Evolutionary conservation across 2,113 vertebrate species (phyloP).

Genomic region (Aptenodytes patagonicus): DNA sequence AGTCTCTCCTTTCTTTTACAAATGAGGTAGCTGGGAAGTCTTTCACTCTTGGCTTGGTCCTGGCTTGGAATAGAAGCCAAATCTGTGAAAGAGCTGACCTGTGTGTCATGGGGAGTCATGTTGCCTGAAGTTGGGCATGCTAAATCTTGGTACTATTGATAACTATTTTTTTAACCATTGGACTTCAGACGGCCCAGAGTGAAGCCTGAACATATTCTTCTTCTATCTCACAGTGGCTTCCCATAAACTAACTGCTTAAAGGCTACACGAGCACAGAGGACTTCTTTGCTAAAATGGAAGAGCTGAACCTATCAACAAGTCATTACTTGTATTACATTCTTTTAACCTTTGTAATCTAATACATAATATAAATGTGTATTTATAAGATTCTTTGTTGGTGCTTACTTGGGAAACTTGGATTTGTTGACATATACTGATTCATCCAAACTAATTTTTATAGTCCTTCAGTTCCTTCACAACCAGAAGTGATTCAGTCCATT

Average conservation of each 20-base stretch:
- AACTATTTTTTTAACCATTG: background rate
- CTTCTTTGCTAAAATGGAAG: background rate
- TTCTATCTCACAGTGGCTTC: background rate
- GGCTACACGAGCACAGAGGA: background rate
- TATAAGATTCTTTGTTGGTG: background rate
- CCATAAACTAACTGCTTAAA: background rate
- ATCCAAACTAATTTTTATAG: background rate
- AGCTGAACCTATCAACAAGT: background rate
- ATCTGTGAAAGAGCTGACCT: background rate
- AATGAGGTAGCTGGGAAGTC: background rate
- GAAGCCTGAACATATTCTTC: background rate
- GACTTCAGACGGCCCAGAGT: background rate
- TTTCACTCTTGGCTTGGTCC: background rate
- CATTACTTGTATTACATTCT: background rate
- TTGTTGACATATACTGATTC: background rate
- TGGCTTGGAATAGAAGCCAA: background rate
- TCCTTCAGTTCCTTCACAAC: background rate
- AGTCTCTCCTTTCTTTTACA: background rate
- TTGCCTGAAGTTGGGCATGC: background rate
- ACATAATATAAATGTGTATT: background rate
- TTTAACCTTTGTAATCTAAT: background rate
- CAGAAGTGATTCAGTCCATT: background rate
- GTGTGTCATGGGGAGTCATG: background rate
- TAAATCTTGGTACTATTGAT: background rate
- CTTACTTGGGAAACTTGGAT: background rate